Base-by-base conservation (phyloP, 2,797 vertebrate genomes). In the Chrosomus eos region DNA sequence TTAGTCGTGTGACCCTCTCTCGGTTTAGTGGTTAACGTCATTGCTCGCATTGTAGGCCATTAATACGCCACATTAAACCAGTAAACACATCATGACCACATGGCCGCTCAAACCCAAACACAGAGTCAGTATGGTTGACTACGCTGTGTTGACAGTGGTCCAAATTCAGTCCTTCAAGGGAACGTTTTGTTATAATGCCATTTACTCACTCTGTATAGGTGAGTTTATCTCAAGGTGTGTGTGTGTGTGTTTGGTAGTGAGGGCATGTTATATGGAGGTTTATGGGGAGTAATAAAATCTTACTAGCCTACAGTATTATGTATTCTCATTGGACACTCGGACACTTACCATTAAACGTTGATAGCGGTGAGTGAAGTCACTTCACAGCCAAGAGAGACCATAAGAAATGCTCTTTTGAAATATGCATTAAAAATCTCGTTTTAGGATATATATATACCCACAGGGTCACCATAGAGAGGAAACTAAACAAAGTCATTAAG, bases 21-120 rank as follows among this genome's bases (percentile, higher is more conserved):
- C 28, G 28, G 14, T 28, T 70, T 68, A 53, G 1, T 71, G 21
- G 38, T 82, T 73, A 53, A 53, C n/a, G 19, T 86, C 80, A 74
- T n/a, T 14, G 67, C 51, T 73, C 38, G 5, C 78, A 72, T n/a
- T 64, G 72, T 53, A 67, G 70, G 14, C 85, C 71, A 81, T 58
- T 67, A 81, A 33, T 53, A 85, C 16, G 66, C 18, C 72, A 77
- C 83, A 89, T 89, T 87, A 83, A 70, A 87, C 16, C 14, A 36
- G 67, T 83, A 89, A 89, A 89, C 88, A 88, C 53, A 87, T 80
- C 85, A 83, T 16, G 64, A 80, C n/a, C 78, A 67, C 78, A 72
- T 51, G 53, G 23, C 26, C 60, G 19, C 71, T 58, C 26, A 45
- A 87, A 89, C 86, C 88, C 81, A 83, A 88, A 89, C 83, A 85